These are phyloP conservation scores for Cheilosia pagana DNA, from an alignment of 2,888 invertebrate genomes.

Conservation along the genomic window DNA sequence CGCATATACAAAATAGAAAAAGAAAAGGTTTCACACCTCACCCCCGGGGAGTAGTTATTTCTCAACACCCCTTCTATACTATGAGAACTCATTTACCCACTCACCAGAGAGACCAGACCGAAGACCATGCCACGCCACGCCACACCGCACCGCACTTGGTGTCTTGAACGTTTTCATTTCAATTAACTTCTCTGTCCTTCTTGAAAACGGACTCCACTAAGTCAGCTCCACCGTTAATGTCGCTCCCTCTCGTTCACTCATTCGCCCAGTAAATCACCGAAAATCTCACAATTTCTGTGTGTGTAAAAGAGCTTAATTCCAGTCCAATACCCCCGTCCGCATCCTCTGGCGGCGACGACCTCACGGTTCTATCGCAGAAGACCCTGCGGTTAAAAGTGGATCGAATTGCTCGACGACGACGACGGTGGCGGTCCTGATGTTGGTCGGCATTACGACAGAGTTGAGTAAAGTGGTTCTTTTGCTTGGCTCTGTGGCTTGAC, in stretches of 20 bases:
- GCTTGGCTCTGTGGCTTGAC: constrained; percentile 72
- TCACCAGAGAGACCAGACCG: constrained; percentile 9
- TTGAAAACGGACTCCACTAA: constrained; percentile 54
- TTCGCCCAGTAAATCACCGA: constrained; percentile 48
- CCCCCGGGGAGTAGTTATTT: constrained; percentile 48
- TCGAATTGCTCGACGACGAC: constrained; percentile 49
- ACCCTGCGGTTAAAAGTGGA: constrained; percentile 70
- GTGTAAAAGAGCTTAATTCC: constrained; percentile 73
- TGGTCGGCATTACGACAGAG: constrained; percentile 37
- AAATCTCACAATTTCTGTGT: constrained; percentile 71
- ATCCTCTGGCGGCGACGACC: constrained; percentile 35
- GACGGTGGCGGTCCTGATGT: constrained; percentile 28
- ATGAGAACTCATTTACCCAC: constrained; percentile 27
- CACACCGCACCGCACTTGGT: constrained; percentile 44
- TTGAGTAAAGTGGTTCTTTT: constrained; percentile 71
- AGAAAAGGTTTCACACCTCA: constrained; percentile 51
- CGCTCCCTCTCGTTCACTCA: neutral
- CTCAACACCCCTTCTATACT: constrained; percentile 29
- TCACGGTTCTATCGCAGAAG: constrained; percentile 47
- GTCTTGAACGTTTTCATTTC: constrained; percentile 75
- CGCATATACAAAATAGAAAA: constrained; percentile 3
- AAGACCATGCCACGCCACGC: constrained; percentile 31
- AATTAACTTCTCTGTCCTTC: constrained; percentile 73
- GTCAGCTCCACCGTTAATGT: constrained; percentile 37
- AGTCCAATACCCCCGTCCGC: constrained; percentile 47